Evolutionary conservation across 2,113 vertebrate genomes (phyloP), one percentile per base, ranked within the genome.

Genomic region (cat (Felis catus)): DNA sequence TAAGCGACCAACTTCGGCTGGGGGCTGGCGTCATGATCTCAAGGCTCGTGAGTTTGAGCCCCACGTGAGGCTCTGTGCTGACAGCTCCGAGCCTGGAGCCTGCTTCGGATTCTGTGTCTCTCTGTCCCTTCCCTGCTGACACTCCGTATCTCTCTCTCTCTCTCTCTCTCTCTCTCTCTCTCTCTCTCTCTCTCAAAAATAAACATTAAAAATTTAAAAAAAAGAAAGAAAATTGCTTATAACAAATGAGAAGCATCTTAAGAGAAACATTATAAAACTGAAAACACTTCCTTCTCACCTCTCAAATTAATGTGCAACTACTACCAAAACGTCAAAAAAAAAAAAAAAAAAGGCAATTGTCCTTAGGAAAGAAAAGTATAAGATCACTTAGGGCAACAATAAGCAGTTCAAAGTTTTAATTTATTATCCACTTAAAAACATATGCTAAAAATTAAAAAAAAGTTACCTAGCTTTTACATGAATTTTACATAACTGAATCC

Each of bases 401-500:
- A 81, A 68, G 33, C 63, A 74, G 92, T 85, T 97, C 78, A 83
- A 86, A 89, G 31, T 97, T 92, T 95, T 97, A 23, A 53, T 21
- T 85, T 87, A 83, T 93, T 93, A 45, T 83, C 90, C 89, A 94
- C 71, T 95, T 93, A 91, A 93, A 89, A 97, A 96, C 84, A 95
- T 81, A 66, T 61, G 91, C 76, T 82, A 68, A 74, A 94, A 80
- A 16, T 39, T 92, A 81, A 89, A 78, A 79, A 65, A 91, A 83
- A 78, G 21, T 19, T 6, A 27, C 29, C 12, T 55, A 41, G 23
- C 8, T 78, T 91, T 95, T 71, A 53, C 15, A 21, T 71, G 16
- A 96, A 88, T 39, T 70, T 92, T 29, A 55, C 48, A 19, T 73
- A 96, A 74, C 21, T 25, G 10, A 96, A 41, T 76, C 9, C 15